Evolutionary conservation across 1,140 invertebrate genomes (phyloP).

Genomic region (Neoseiulus cucumeris): DNA sequence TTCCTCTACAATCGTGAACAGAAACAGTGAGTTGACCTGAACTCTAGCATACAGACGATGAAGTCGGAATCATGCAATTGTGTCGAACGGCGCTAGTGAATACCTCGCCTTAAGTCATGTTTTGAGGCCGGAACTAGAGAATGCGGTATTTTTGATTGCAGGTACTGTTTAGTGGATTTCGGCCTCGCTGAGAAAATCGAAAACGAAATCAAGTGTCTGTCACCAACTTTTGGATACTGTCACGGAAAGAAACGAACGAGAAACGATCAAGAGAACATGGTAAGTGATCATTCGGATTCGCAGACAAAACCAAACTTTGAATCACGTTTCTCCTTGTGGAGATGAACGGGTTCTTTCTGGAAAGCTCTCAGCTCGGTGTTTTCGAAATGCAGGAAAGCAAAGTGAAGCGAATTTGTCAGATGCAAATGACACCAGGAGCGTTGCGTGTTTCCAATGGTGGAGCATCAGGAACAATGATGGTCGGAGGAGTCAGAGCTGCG

Average conservation of each 20-base stretch:
- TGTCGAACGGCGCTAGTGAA: no score
- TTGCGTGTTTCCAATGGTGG: neutral
- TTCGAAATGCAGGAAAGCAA: conserved; percentile 6
- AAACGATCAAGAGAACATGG: conserved; percentile 6
- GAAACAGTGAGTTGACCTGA: conserved; percentile 35
- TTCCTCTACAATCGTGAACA: conserved; percentile 63
- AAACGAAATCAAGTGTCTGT: conserved; percentile 12
- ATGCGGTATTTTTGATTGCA: no score
- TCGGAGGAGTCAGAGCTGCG: neutral
- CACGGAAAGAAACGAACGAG: neutral
- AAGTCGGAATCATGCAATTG: no score
- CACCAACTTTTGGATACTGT: neutral
- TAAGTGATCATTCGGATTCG: no score
- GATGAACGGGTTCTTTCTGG: no score
- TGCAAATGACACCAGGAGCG: neutral
- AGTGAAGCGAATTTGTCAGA: neutral
- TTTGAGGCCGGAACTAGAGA: no score
- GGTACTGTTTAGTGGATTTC: conserved; percentile 60
- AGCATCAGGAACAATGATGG: neutral
- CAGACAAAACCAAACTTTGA: no score
- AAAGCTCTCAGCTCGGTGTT: no score
- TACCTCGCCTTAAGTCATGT: no score
- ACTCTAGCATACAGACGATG: no score
- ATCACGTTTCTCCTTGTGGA: no score
- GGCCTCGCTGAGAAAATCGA: conserved; percentile 48